Evolutionary conservation across 2,888 invertebrate species (phyloP).

Genomic region (Deroplatys truncata): DNA sequence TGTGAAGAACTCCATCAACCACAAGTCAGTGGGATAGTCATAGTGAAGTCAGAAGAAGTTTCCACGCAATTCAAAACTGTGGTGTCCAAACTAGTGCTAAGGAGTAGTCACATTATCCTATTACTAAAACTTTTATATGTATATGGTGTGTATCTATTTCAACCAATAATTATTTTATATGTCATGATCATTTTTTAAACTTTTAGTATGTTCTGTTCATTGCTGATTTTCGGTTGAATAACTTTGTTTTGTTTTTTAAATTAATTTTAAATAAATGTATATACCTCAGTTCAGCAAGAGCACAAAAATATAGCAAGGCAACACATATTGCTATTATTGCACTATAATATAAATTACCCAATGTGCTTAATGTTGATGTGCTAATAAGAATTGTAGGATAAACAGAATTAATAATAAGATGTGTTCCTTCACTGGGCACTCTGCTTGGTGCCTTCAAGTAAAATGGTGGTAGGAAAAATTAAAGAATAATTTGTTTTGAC

Average conservation of each 20-base stretch:
- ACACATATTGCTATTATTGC: not conserved
- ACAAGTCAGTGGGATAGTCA: not conserved
- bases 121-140: constrained; percentile 1
- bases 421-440: not conserved
- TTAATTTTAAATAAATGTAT: not conserved
- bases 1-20: not conserved
- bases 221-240: not conserved
- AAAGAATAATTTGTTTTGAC: not conserved
- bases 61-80: not conserved
- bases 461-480: not conserved
- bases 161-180: constrained; percentile 18
- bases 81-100: constrained; percentile 3
- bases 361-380: not conserved
- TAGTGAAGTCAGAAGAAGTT: not conserved
- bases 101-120: not conserved
- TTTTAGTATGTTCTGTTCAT: not conserved
- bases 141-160: constrained; percentile 26
- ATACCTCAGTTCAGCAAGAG: not conserved
- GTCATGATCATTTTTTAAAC: not conserved
- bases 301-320: not conserved
- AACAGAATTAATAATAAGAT: not conserved
- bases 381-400: not conserved
- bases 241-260: not conserved
- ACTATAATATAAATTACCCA: not conserved
- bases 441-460: not conserved